These are phyloP conservation scores for Perizoma flavofasciatum DNA, from an alignment of 2,888 invertebrate genomes.

Conservation along the genomic window DNA sequence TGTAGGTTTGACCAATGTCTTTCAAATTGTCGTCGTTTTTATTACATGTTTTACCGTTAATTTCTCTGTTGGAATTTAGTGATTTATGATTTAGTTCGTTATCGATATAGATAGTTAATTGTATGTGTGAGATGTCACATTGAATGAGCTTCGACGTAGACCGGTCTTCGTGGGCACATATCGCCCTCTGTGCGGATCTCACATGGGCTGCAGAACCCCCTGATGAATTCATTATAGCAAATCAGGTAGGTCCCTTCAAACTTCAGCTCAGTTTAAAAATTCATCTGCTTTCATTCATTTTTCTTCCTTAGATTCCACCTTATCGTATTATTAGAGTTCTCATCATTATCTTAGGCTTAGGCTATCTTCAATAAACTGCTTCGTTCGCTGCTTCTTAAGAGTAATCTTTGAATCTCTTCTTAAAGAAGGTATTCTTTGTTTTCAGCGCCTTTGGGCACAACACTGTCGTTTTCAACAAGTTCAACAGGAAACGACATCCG, in stretches of 20 bases:
- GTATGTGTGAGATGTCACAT: constrained; percentile 78
- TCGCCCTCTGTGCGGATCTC: constrained; percentile 81
- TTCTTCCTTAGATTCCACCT: not conserved
- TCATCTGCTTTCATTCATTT: not conserved
- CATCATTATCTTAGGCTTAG: too few species aligned
- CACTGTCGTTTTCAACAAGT: constrained; percentile 75
- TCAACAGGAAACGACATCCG: constrained; percentile 65
- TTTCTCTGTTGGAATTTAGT: constrained; percentile 76
- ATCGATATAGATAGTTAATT: constrained; percentile 75
- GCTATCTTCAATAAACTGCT: too few species aligned
- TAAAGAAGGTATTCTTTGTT: constrained; percentile 25
- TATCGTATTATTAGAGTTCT: too few species aligned
- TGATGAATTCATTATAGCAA: constrained; percentile 78
- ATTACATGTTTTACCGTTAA: constrained; percentile 77
- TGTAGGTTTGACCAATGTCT: constrained; percentile 81
- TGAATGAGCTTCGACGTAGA: constrained; percentile 83
- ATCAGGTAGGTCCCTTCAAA: constrained; percentile 62
- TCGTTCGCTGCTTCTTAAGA: too few species aligned
- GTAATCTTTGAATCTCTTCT: not conserved
- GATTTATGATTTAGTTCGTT: constrained; percentile 73
- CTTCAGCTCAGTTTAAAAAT: not conserved
- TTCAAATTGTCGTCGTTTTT: constrained; percentile 81
- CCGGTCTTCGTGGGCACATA: constrained; percentile 80
- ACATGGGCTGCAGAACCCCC: constrained; percentile 79
- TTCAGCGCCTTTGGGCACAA: constrained; percentile 78